These are phyloP conservation scores for Stratiomys singularior DNA, from an alignment of 2,888 invertebrate genomes.

Conservation along the genomic window DNA sequence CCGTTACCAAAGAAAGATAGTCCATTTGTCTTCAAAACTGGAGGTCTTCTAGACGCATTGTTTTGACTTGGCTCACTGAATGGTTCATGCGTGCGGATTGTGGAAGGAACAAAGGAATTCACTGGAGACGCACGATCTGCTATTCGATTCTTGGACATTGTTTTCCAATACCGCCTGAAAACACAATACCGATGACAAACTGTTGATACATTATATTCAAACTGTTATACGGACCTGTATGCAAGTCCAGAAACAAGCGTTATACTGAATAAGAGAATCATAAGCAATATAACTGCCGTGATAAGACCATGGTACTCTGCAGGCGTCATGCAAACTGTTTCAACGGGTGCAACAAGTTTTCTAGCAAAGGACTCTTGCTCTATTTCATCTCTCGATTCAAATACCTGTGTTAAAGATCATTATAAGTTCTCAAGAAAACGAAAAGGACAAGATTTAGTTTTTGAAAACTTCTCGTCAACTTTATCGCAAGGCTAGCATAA, in stretches of 20 bases:
- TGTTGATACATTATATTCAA: constrained; percentile 9
- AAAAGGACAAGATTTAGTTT: neutral
- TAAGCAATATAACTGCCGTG: constrained; percentile 78
- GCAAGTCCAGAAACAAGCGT: constrained; percentile 79
- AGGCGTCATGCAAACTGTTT: constrained; percentile 82
- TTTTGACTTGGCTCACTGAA: constrained; percentile 63
- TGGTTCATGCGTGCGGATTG: constrained; percentile 66
- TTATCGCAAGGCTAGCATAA: no score
- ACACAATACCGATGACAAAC: no score
- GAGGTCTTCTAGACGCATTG: constrained; percentile 54
- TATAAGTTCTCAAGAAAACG: constrained; percentile 16
- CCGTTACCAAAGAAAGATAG: constrained; percentile 75
- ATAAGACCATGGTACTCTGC: constrained; percentile 88
- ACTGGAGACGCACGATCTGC: constrained; percentile 68
- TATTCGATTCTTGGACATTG: constrained; percentile 76
- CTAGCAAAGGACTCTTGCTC: constrained; percentile 73
- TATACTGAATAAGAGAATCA: constrained; percentile 79
- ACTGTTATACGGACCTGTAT: constrained; percentile 70
- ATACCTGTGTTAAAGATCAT: constrained; percentile 70
- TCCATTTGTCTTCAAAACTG: constrained; percentile 56
- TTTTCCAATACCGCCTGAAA: constrained; percentile 79
- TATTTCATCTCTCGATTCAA: constrained; percentile 80
- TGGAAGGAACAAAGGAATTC: constrained; percentile 63
- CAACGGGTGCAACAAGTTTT: constrained; percentile 72
- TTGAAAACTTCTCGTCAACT: no score